Evolutionary conservation across 1,140 invertebrate species (phyloP).

Genomic region (Drosophila lacertosa): DNA sequence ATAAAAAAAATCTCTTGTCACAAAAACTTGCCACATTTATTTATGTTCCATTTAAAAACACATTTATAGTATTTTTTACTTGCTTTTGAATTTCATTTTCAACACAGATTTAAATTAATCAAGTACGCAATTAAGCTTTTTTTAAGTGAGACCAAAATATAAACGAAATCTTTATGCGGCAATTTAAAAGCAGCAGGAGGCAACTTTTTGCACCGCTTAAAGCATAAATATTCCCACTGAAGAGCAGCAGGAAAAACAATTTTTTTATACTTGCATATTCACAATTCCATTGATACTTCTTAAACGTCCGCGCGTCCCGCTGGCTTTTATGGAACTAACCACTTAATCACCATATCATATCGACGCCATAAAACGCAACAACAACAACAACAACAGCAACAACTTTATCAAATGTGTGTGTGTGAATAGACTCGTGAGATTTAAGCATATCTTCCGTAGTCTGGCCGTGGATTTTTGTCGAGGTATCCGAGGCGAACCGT

Average conservation of each 20-base stretch:
- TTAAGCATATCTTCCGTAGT: conserved; percentile 55
- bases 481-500: conserved; percentile 9
- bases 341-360: conserved; percentile 49
- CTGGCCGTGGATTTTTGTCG: conserved; percentile 20
- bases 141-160: not conserved
- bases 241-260: not conserved
- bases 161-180: not conserved
- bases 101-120: not conserved
- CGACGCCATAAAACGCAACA: conserved; percentile 38
- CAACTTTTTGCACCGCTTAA: not conserved
- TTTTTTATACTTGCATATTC: not conserved
- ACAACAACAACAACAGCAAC: conserved; percentile 17
- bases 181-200: conserved; percentile 1
- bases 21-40: too few species aligned
- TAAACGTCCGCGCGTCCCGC: conserved; percentile 21
- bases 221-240: not conserved
- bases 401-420: conserved; percentile 8
- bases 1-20: too few species aligned
- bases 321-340: conserved; percentile 41
- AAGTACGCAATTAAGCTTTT: not conserved
- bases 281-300: conserved; percentile 39
- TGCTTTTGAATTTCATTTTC: too few species aligned
- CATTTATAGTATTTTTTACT: too few species aligned
- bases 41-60: too few species aligned
- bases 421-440: conserved; percentile 39